Evolutionary conservation across 1,140 invertebrate genomes (phyloP), one percentile per base, ranked within the genome.

Genomic region (Aporrectodea caliginosa): DNA sequence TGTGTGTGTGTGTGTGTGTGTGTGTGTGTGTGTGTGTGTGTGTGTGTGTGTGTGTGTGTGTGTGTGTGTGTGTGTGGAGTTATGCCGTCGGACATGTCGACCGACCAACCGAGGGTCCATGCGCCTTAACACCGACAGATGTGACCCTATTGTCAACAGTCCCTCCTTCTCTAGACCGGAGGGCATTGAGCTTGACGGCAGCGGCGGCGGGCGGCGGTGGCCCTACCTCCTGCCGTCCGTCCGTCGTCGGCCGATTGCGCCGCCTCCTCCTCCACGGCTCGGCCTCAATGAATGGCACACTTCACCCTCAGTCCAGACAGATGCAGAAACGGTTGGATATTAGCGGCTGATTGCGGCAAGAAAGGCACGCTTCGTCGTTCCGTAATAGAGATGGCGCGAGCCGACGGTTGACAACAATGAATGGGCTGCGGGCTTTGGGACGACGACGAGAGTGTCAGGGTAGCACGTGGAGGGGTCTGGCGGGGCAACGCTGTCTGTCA

Each of bases 1-100:
- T 72, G 70, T 72, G 70, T 72, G 70, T 72, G 70, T 27, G 27
- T 72, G 70, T 27, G 70, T 72, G 70, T 72, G 70, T 27, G 27
- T 72, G 70, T 27, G n/a, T 27, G 70, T 32, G 32, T 32, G 70
- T n/a, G 14, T 32, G 70, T 14, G n/a, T 72, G 6, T 72, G 70
- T n/a, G 27, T 32, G n/a, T 27, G 6, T 72, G 70, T 72, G 70
- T 27, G 70, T 58, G 43, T 58, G 22, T 58, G 22, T 58, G 6
- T 58, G 43, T 58, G 43, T 58, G 43, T 58, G 43, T 58, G 43
- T 58, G 43, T 58, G 43, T 58, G 43, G 43, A 22, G 43, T 58
- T 12, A 58, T 58, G 6, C 43, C 22, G 43, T n/a, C n/a, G n/a
- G n/a, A n/a, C n/a, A n/a, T n/a, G n/a, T n/a, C n/a, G n/a, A n/a